Evolutionary conservation across 1,140 invertebrate genomes (phyloP).

Genomic region (Littorina saxatilis): DNA sequence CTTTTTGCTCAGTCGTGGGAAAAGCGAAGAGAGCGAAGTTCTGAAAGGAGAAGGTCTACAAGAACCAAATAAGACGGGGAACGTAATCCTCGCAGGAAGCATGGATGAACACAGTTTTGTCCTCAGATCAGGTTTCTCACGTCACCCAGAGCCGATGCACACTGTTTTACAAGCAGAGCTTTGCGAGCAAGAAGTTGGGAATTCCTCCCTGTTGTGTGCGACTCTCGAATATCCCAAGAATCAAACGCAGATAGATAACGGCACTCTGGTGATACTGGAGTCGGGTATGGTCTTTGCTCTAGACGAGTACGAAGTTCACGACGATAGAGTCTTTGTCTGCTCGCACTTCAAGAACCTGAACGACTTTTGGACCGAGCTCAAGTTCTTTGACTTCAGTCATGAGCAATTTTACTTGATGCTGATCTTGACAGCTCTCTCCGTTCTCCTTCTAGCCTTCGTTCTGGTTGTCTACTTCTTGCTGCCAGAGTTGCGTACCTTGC

Average conservation of each 20-base stretch:
- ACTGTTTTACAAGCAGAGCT: background rate
- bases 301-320: constrained; percentile 10
- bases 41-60: too few relatives aligned
- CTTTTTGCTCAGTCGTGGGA: background rate
- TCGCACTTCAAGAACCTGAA: background rate
- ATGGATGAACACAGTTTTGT: background rate
- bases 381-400: background rate
- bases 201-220: background rate
- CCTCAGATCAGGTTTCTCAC: too few relatives aligned
- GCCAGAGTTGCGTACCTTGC: constrained; percentile 17
- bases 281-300: background rate
- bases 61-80: too few relatives aligned
- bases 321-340: background rate
- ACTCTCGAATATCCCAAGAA: background rate
- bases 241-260: background rate
- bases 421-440: background rate
- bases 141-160: too few relatives aligned
- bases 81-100: too few relatives aligned
- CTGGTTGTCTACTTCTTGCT: background rate
- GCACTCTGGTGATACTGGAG: background rate
- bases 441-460: background rate
- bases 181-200: background rate
- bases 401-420: background rate
- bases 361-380: background rate
- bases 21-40: background rate